Conservation (phyloP, 2,888 invertebrate genomes). For the Tridacna crocea region DNA sequence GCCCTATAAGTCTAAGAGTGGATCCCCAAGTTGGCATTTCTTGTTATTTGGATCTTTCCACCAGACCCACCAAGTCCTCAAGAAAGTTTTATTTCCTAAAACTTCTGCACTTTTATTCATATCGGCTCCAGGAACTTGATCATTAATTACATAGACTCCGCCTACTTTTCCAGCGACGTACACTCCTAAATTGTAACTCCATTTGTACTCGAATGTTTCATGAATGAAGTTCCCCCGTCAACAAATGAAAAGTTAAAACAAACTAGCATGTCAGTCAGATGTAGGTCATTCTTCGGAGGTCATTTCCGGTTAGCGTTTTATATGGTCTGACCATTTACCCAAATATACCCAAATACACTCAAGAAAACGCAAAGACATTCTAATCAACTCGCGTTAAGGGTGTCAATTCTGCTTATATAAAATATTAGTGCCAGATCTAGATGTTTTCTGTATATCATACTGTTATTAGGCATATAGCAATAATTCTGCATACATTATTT, state of each 20-base stretch:
- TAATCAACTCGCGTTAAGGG: too few relatives aligned
- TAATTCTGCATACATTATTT: too few relatives aligned
- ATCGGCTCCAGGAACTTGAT: conserved; percentile 1
- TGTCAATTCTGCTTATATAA: too few relatives aligned
- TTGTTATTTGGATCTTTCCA: conserved; percentile 1
- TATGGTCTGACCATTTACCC: too few relatives aligned
- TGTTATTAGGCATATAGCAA: too few relatives aligned
- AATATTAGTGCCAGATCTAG: too few relatives aligned
- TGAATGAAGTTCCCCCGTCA: conserved; percentile 29
- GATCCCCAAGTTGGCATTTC: not conserved
- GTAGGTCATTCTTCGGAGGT: conserved; percentile 35
- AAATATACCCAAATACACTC: too few relatives aligned
- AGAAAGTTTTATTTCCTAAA: not conserved
- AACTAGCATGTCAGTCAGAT: conserved; percentile 34
- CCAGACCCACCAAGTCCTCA: not conserved
- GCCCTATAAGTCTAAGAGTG: not conserved
- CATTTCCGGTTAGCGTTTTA: conserved; percentile 31
- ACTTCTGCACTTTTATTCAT: conserved; percentile 10
- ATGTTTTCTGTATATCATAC: too few relatives aligned
- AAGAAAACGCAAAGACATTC: too few relatives aligned
- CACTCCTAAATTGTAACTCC: conserved; percentile 2
- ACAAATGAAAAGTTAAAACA: conserved; percentile 23
- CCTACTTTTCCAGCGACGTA: not conserved
- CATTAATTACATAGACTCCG: conserved; percentile 11
- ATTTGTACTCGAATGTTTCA: conserved; percentile 10